Evolutionary conservation across 2,888 invertebrate genomes (phyloP).

Genomic region (Napeogenes sylphis): DNA sequence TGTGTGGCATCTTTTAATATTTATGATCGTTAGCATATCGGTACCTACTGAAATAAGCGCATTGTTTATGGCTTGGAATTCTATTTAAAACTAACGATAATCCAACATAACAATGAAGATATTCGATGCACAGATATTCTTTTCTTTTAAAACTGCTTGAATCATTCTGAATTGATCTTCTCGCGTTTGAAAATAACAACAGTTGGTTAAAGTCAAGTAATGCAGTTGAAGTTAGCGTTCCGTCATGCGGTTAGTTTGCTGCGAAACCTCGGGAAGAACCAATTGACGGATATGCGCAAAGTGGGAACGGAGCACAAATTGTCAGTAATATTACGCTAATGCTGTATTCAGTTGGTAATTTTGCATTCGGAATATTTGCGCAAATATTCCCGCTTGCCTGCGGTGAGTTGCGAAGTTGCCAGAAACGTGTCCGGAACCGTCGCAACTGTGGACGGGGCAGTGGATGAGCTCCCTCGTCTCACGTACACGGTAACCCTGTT

Average conservation of each 20-base stretch:
- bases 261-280: slow-evolving; percentile 54
- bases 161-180: neutral
- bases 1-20: slow-evolving; percentile 39
- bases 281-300: slow-evolving; percentile 65
- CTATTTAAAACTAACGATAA: neutral
- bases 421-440: slow-evolving; percentile 92
- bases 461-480: slow-evolving; percentile 86
- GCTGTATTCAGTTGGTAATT: slow-evolving; percentile 27
- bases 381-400: slow-evolving; percentile 80
- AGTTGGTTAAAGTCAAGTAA: slow-evolving; percentile 19
- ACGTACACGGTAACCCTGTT: slow-evolving; percentile 75
- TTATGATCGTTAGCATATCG: slow-evolving; percentile 26
- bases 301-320: slow-evolving; percentile 54
- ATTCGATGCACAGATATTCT: neutral
- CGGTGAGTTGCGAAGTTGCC: slow-evolving; percentile 94
- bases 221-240: slow-evolving; percentile 35
- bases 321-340: slow-evolving; percentile 29
- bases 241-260: slow-evolving; percentile 86
- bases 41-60: slow-evolving; percentile 27
- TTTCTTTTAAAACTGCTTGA: neutral
- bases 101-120: slow-evolving; percentile 1
- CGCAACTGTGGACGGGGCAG: slow-evolving; percentile 88
- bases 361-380: slow-evolving; percentile 53
- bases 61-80: slow-evolving; percentile 17
- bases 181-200: neutral